Percentiles rank a stretch among this genome's conserved stretches.
phyloP scores from a whole-genome alignment of 2,888 invertebrate species.

The Aromia moschata region DNA sequence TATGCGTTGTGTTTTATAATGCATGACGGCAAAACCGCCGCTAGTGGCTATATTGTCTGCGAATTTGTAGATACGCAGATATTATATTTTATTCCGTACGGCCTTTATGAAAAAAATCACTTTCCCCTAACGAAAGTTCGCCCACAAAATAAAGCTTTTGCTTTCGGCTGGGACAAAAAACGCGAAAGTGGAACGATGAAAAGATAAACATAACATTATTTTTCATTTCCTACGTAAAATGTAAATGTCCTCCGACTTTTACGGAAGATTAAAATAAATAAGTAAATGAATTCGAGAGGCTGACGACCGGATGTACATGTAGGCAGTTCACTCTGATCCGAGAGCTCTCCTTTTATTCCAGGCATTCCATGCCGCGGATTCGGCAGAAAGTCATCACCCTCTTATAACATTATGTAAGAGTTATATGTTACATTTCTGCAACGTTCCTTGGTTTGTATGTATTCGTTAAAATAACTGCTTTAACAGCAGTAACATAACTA shows the following conservation, averaged over 20 bases:
- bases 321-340: not conserved
- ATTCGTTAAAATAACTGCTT: too few relatives aligned
- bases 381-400: not conserved
- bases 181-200: not conserved
- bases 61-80: not conserved
- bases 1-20: too few relatives aligned
- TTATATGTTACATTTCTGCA: too few relatives aligned
- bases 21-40: too few relatives aligned
- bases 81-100: not conserved
- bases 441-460: too few relatives aligned
- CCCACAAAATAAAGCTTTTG: not conserved
- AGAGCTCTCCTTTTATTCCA: conserved; percentile 3
- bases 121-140: not conserved
- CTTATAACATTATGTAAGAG: not conserved
- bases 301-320: not conserved
- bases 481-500: too few relatives aligned
- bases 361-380: not conserved
- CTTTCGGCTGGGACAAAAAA: not conserved
- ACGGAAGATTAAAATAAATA: conserved; percentile 2
- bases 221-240: conserved; percentile 1
- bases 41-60: not conserved
- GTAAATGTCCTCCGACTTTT: conserved; percentile 1
- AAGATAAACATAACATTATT: conserved; percentile 1
- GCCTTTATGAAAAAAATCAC: not conserved
- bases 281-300: not conserved